These are phyloP conservation scores for Lepidostoma basale DNA, from an alignment of 1,140 invertebrate species.

Conservation along the genomic window DNA sequence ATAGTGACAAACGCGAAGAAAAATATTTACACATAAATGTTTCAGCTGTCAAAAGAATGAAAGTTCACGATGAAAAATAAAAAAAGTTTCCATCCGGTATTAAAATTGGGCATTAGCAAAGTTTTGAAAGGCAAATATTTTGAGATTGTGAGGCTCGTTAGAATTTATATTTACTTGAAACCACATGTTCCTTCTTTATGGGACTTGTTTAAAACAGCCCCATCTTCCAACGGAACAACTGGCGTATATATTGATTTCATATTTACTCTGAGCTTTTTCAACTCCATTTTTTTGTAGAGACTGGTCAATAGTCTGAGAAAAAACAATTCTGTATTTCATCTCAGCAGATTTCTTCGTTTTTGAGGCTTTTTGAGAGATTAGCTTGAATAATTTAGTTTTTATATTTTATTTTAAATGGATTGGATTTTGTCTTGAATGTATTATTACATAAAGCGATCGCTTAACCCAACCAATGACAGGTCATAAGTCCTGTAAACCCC, in stretches of 20 bases:
- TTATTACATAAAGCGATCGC: no score
- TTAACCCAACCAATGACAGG: no score
- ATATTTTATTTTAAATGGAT: no score
- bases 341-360: no score
- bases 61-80: neutral
- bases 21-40: no score
- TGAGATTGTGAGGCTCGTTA: conserved; percentile 1
- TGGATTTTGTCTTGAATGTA: no score
- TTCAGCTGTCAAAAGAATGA: neutral
- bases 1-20: no score
- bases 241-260: conserved; percentile 22
- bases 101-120: conserved; percentile 1
- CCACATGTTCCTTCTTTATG: conserved; percentile 29
- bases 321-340: no score
- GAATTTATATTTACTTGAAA: conserved; percentile 21
- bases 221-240: conserved; percentile 9
- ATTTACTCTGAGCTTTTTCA: neutral
- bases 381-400: no score
- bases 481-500: no score
- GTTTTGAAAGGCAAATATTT: neutral
- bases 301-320: no score
- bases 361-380: no score
- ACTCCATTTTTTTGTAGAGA: neutral
- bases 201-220: conserved; percentile 20
- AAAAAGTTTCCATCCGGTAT: neutral